Conservation (phyloP, 2,888 invertebrate species). For the Tetranychus piercei region DNA sequence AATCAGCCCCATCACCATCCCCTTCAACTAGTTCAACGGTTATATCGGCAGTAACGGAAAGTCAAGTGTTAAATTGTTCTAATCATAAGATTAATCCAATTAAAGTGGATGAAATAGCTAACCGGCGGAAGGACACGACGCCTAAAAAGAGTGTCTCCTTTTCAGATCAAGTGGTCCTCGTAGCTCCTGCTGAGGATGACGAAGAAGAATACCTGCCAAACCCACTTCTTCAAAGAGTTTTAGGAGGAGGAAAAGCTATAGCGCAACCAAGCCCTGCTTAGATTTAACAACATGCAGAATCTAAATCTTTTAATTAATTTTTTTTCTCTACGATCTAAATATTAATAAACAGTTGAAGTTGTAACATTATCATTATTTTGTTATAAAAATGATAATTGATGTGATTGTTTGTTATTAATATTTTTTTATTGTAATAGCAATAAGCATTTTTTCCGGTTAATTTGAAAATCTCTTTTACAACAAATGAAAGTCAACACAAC, state of each 20-base stretch:
- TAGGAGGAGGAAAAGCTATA: conserved; percentile 9
- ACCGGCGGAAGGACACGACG: conserved; percentile 52
- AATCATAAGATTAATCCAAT: not conserved
- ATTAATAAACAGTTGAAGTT: too few species aligned
- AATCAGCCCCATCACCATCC: not conserved
- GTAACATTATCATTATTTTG: too few species aligned
- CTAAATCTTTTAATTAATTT: too few species aligned
- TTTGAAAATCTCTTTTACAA: too few species aligned
- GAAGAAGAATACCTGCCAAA: conserved; percentile 79
- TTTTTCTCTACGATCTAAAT: too few species aligned
- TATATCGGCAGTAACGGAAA: not conserved
- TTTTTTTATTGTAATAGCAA: too few species aligned
- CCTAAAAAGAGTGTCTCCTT: conserved; percentile 78
- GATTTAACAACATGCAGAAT: not conserved
- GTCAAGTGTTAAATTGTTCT: not conserved
- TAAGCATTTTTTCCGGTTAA: too few species aligned
- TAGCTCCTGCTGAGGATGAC: conserved; percentile 77
- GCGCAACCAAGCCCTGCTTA: not conserved
- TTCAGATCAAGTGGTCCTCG: conserved; percentile 78
- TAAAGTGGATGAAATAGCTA: not conserved
- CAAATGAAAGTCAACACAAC: too few species aligned
- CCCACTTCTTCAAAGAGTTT: conserved; percentile 64
- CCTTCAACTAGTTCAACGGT: not conserved
- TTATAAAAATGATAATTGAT: too few species aligned
- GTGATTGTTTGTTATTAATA: too few species aligned